These are phyloP conservation scores for human (Homo sapiens) DNA, from an alignment of 2,113 vertebrate species.

Conservation along the genomic window GRCh38 chr20:6864001-6864500, in stretches of 20 bases:
- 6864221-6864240: not conserved
- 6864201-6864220: not conserved
- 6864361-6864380: not conserved
- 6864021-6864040: slow-evolving; percentile 82
- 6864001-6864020: slow-evolving; percentile 81
- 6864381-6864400: not conserved
- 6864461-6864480: not conserved
- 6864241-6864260: not conserved
- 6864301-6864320: not conserved
- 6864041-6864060: slow-evolving; percentile 82
- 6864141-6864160: not conserved
- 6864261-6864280: not conserved
- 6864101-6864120: slow-evolving; percentile 59
- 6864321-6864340: not conserved
- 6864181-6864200: slow-evolving; percentile 3
- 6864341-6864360: not conserved
- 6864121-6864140: slow-evolving; percentile 61
- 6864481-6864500: not conserved
- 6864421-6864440: not conserved
- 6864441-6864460: not conserved
- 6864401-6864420: not conserved
- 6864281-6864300: not conserved
- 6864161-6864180: not conserved
- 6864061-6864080: slow-evolving; percentile 81
- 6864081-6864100: slow-evolving; percentile 73